phyloP scores from a whole-genome alignment of 2,797 vertebrate species.

The Falco novaeseelandiae region DNA sequence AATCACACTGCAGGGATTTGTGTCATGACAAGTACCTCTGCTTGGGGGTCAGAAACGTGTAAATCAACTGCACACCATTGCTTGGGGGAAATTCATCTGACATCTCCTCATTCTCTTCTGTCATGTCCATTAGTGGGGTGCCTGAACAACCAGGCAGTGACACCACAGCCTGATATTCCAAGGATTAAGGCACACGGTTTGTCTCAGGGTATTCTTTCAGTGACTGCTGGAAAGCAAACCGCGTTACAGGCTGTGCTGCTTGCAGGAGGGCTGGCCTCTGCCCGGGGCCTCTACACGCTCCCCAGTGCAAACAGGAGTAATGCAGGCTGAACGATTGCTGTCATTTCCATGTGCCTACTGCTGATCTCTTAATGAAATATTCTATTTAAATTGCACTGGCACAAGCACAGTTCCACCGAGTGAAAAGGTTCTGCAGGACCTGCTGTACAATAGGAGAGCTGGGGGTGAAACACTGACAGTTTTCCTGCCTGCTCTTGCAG shows the following conservation, averaged over 20 bases:
- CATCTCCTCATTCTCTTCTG: neutral
- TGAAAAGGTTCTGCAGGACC: neutral
- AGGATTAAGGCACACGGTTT: accelerated
- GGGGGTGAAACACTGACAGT: neutral
- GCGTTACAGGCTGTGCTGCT: neutral
- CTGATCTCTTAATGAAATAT: slow-evolving; percentile 31
- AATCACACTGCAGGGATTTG: slow-evolving; percentile 42
- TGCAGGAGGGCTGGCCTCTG: neutral
- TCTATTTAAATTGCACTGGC: neutral
- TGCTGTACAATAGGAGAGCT: neutral
- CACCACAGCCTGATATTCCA: neutral
- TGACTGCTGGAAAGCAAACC: neutral
- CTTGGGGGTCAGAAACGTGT: neutral
- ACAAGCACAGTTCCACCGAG: neutral
- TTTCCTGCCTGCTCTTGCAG: neutral
- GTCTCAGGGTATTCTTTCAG: neutral
- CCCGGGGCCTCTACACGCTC: neutral
- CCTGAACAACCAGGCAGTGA: neutral
- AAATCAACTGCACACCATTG: neutral
- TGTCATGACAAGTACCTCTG: slow-evolving; percentile 6
- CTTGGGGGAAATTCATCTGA: neutral
- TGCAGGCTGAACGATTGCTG: neutral
- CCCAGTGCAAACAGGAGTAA: neutral
- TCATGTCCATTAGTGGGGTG: accelerated
- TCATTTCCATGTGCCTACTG: neutral